Conservation (phyloP, 2,888 invertebrate species). For the Panzeria rudis region DNA sequence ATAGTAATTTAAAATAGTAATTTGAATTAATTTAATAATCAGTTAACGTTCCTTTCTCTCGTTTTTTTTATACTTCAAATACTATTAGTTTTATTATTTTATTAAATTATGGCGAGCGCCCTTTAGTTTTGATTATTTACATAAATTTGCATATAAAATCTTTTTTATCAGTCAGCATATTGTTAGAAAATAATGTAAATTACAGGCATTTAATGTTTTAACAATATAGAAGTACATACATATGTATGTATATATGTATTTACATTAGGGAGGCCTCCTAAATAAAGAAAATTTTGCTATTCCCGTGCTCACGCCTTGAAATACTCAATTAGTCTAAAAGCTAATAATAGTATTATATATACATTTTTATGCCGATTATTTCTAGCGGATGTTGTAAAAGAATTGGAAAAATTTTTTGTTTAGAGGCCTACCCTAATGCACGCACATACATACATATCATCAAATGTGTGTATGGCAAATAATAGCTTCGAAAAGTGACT, state of each 20-base stretch:
- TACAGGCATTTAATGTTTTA: conserved; percentile 10
- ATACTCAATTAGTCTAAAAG: no score
- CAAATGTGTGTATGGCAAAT: not conserved
- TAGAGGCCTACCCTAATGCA: not conserved
- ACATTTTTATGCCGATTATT: no score
- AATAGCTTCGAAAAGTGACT: conserved; percentile 11
- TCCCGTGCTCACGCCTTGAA: no score
- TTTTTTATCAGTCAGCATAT: not conserved
- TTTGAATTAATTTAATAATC: conserved; percentile 15
- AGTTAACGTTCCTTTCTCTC: not conserved
- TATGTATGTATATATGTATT: not conserved
- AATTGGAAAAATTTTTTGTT: no score
- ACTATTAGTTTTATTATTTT: not conserved
- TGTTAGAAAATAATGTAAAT: not conserved
- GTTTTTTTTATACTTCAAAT: conserved; percentile 5
- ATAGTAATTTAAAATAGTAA: not conserved
- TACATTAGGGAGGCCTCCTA: no score
- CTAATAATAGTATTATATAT: no score
- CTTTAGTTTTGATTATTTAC: conserved; percentile 21
- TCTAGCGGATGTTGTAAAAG: no score
- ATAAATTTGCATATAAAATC: conserved; percentile 38
- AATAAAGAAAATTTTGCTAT: no score
- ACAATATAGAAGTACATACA: not conserved
- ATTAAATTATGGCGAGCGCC: conserved; percentile 26
- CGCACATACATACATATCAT: not conserved